phyloP scores from a whole-genome alignment of 2,888 invertebrate genomes.

The Hyles lineata region DNA sequence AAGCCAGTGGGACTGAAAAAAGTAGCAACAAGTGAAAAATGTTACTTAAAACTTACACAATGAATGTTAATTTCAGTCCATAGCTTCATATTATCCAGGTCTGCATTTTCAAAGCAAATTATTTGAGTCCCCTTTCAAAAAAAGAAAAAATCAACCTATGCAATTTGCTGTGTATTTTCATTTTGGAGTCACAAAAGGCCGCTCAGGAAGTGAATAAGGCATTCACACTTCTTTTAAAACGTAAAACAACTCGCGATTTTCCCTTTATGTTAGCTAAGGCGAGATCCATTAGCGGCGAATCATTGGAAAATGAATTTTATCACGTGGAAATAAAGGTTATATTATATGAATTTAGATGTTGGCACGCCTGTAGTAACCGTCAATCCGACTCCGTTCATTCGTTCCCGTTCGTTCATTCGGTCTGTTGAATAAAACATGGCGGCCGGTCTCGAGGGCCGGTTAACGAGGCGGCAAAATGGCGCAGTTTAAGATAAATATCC shows the following conservation, averaged over 20 bases:
- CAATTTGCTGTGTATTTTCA: conserved; percentile 34
- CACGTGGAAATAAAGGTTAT: not conserved
- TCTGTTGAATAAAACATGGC: conserved; percentile 72
- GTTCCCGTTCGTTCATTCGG: conserved; percentile 63
- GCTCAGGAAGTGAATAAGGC: conserved; percentile 32
- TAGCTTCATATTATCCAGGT: not conserved
- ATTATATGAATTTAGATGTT: not conserved
- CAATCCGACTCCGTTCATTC: conserved; percentile 45
- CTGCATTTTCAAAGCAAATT: not conserved
- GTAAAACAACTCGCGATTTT: conserved; percentile 22
- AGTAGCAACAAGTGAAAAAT: not conserved
- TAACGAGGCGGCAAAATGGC: conserved; percentile 64
- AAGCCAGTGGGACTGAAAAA: not conserved
- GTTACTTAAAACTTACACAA: not conserved
- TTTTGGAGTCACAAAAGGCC: conserved; percentile 17
- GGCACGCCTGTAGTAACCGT: conserved; percentile 28
- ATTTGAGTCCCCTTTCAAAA: not conserved
- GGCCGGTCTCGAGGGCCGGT: conserved; percentile 43
- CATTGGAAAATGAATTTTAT: conserved; percentile 4
- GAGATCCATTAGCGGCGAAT: not conserved
- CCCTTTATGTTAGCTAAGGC: not conserved
- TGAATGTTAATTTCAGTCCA: not conserved
- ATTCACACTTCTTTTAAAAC: conserved; percentile 26
- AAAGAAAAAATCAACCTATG: conserved; percentile 24
- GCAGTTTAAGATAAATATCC: conserved; percentile 57